Conservation (phyloP, 2,888 invertebrate species). For the Dinocampus coccinellae region DNA sequence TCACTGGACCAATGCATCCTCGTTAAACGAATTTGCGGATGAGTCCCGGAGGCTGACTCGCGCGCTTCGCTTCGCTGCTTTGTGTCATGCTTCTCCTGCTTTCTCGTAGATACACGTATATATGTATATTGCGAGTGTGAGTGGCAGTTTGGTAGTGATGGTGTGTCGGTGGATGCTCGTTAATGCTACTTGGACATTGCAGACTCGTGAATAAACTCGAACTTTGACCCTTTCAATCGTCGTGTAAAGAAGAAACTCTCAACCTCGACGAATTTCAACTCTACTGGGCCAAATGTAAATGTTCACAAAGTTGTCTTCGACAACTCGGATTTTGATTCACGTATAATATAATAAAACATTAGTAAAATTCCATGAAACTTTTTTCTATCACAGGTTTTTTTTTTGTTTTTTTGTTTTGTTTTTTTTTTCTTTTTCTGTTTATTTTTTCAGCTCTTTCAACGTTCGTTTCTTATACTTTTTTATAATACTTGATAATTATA, state of each 20-base stretch:
- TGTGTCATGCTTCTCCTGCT: conserved; percentile 5
- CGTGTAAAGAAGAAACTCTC: conserved; percentile 17
- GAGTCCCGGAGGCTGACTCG: conserved; percentile 4
- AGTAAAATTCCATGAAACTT: conserved; percentile 16
- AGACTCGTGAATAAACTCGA: conserved; percentile 6
- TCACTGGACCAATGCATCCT: conserved; percentile 35
- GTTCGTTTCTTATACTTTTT: not conserved
- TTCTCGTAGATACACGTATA: not conserved
- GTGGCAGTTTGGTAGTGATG: conserved; percentile 20
- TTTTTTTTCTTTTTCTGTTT: too few species aligned
- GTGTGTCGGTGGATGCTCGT: not conserved
- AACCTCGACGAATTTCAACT: conserved; percentile 31
- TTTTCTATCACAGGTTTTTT: not conserved
- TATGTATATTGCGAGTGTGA: not conserved
- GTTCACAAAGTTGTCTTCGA: conserved; percentile 19
- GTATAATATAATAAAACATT: conserved; percentile 9
- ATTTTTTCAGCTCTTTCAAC: not conserved
- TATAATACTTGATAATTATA: not conserved
- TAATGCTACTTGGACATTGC: not conserved
- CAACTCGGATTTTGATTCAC: conserved; percentile 29
- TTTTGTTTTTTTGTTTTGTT: too few species aligned
- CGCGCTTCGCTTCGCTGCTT: conserved; percentile 13
- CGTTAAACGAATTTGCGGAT: conserved; percentile 34
- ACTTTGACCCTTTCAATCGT: conserved; percentile 27
- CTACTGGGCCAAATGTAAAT: conserved; percentile 13